Base-by-base conservation (phyloP, 2,113 vertebrate species). In the Hydropotes inermis region DNA sequence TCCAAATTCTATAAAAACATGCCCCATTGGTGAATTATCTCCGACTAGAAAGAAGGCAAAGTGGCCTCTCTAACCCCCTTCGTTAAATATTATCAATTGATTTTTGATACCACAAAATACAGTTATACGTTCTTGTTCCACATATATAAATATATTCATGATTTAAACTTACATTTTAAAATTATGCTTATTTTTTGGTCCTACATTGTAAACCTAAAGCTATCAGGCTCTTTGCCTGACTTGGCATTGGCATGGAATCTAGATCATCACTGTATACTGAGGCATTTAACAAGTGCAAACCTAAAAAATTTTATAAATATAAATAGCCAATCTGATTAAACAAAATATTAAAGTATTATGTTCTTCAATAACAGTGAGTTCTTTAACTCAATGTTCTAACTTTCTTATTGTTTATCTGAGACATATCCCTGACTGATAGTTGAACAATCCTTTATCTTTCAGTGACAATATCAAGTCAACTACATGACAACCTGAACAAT, bases 401-500 rank as follows among this genome's bases (percentile, higher is more conserved):
- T 67, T 70, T n/a, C 30, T 74, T 60, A 84, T 76, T 94, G 28
- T 43, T 39, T 76, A 6, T 52, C 28, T 83, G 19, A 93, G 23
- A 86, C 67, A 78, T 7, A 86, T 47, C 16, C 11, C 60, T 74
- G 36, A 87, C 55, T 89, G 64, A 76, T 76, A 94, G 86, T 19
- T 93, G 25, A 89, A 30, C 28, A 91, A 90, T 78, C 43, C 19
- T 97, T 93, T 95, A 87, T 58, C 47, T 83, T 91, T 86, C 82
- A 86, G 11, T 88, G 91, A 78, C 16, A 81, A 95, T 94, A 94
- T 96, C 89, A 97, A 95, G 92, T 84, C 92, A 97, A 94, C 60
- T 89, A 88, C 17, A 83, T 79, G 96, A 87, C 96, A 94, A 91
- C 67, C n/a, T 76, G 50, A 95, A 36, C 88, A 97, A 95, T 91